Conservation (phyloP, 2,888 invertebrate species). For the Neoscelio sp. region DNA sequence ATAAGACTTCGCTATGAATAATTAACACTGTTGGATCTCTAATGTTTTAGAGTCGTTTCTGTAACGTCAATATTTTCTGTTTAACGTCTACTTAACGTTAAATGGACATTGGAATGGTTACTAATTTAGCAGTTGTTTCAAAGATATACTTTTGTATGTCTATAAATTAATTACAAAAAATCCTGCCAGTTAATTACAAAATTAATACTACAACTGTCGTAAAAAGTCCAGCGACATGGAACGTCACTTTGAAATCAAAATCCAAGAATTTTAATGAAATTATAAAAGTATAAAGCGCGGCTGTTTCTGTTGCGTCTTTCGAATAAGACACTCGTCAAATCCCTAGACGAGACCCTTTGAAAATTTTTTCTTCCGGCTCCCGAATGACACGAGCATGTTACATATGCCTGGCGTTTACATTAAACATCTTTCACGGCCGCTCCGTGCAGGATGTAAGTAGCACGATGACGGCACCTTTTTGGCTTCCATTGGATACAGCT, state of each 20-base stretch:
- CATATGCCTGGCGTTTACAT: constrained; percentile 44
- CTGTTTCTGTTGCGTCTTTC: constrained; percentile 54
- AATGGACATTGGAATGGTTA: too few relatives aligned
- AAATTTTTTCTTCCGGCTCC: constrained; percentile 51
- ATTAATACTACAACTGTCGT: constrained; percentile 55
- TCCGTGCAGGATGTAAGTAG: constrained; percentile 26
- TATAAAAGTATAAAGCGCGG: constrained; percentile 67
- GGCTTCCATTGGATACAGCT: constrained; percentile 31
- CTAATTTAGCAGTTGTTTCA: too few relatives aligned
- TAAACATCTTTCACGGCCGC: constrained; percentile 44
- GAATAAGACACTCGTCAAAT: constrained; percentile 57
- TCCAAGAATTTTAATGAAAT: constrained; percentile 70
- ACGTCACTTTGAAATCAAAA: constrained; percentile 50
- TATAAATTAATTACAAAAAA: constrained; percentile 41
- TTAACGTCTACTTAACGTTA: too few relatives aligned
- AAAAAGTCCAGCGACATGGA: constrained; percentile 60
- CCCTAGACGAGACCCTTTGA: constrained; percentile 60
- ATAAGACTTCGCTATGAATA: too few relatives aligned
- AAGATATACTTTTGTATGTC: too few relatives aligned
- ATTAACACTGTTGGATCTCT: too few relatives aligned
- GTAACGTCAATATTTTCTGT: too few relatives aligned
- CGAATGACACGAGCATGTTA: constrained; percentile 48
- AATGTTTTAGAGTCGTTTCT: too few relatives aligned
- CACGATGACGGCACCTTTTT: constrained; percentile 51
- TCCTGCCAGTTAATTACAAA: constrained; percentile 48